These are phyloP conservation scores for Bombus waltoni DNA, from an alignment of 1,140 invertebrate genomes.

Conservation along the genomic window DNA sequence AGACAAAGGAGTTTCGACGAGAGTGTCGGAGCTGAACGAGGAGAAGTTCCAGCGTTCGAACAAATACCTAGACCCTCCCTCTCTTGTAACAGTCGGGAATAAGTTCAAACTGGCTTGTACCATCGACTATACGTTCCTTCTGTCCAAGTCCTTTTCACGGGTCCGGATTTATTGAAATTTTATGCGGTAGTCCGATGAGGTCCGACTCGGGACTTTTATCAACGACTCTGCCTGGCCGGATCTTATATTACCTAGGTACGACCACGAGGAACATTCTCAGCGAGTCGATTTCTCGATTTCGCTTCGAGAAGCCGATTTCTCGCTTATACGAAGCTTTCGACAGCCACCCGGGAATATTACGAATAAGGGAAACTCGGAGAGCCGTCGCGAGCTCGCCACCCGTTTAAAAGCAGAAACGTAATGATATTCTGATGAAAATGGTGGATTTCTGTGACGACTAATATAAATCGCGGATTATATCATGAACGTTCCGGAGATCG, in stretches of 20 bases:
- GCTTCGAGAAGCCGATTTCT: slow-evolving; percentile 43
- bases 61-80: slow-evolving; percentile 10
- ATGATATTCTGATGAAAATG: slow-evolving; percentile 19
- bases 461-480: slow-evolving; percentile 20
- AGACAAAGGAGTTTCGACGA: slow-evolving; percentile 47
- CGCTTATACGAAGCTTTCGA: slow-evolving; percentile 40
- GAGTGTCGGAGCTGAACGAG: slow-evolving; percentile 29
- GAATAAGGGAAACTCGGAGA: slow-evolving; percentile 24
- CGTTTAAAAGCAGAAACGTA: slow-evolving; percentile 30
- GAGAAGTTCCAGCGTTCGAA: slow-evolving; percentile 42
- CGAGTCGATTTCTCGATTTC: slow-evolving; percentile 46
- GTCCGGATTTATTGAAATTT: slow-evolving; percentile 73
- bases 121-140: slow-evolving; percentile 66
- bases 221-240: slow-evolving; percentile 50
- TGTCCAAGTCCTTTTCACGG: slow-evolving; percentile 34
- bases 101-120: slow-evolving; percentile 66
- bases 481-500: background rate
- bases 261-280: background rate
- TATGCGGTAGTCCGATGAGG: slow-evolving; percentile 70
- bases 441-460: background rate
- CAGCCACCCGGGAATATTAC: slow-evolving; percentile 18
- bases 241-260: slow-evolving; percentile 55
- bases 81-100: slow-evolving; percentile 65
- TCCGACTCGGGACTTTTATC: slow-evolving; percentile 70
- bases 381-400: background rate